A percentile compares a stretch with the other conserved stretches of the same genome.
Evolutionary conservation across 1,140 invertebrate genomes (phyloP).

Genomic region (Chionoecetes opilio): DNA sequence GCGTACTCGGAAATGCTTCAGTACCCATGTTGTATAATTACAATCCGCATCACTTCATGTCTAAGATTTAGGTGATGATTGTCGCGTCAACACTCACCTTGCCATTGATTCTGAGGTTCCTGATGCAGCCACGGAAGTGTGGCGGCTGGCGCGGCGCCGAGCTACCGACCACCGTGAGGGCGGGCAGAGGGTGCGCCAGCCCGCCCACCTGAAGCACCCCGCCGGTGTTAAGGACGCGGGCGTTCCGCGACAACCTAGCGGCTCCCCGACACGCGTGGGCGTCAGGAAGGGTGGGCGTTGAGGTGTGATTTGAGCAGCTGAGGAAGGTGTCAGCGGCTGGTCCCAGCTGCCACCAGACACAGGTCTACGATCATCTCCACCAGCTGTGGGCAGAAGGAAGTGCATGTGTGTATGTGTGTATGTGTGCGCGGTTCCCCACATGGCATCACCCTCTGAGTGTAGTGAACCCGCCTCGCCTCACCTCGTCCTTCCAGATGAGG

Average conservation of each 20-base stretch:
- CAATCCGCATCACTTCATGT: no score
- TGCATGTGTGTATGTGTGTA: not conserved
- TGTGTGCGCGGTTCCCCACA: not conserved
- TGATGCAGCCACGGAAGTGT: constrained; percentile 13
- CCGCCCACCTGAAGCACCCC: not conserved
- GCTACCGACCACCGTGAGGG: not conserved
- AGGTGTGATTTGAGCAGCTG: not conserved
- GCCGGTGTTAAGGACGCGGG: not conserved
- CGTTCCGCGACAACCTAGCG: not conserved
- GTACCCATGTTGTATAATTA: no score
- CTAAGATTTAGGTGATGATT: no score
- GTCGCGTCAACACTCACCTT: not conserved
- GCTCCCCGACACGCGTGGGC: not conserved
- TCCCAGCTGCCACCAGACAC: not conserved
- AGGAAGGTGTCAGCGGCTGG: not conserved
- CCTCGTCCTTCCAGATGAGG: no score
- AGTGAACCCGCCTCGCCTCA: not conserved
- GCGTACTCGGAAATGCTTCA: no score
- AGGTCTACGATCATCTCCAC: constrained; percentile 36
- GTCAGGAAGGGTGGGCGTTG: not conserved
- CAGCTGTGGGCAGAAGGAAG: not conserved
- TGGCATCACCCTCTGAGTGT: no score
- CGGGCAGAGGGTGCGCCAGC: not conserved
- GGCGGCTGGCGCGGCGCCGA: not conserved
- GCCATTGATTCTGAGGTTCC: constrained; percentile 30